A percentile compares a stretch with the other conserved stretches of the same genome.
Evolutionary conservation across 2,888 invertebrate genomes (phyloP).

Genomic region (Crepidodera aurea): DNA sequence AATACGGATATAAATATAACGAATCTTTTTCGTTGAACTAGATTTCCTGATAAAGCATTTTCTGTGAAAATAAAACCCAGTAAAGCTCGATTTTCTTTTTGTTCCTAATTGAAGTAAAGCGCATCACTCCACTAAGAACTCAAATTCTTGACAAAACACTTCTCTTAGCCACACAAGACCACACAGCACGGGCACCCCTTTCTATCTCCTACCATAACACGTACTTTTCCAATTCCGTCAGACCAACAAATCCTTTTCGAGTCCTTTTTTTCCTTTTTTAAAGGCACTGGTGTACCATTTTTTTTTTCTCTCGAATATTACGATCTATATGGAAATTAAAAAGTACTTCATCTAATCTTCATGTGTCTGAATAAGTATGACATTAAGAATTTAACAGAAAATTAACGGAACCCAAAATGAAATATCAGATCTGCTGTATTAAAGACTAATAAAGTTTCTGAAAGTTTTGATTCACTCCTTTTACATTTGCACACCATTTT

Average conservation of each 20-base stretch:
- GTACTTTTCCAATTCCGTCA: constrained; percentile 14
- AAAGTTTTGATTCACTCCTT: too few relatives aligned
- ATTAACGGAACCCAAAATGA: too few relatives aligned
- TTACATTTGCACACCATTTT: too few relatives aligned
- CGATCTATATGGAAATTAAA: too few relatives aligned
- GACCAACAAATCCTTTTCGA: constrained; percentile 12
- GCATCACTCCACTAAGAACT: background rate
- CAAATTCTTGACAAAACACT: constrained; percentile 1
- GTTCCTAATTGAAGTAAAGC: constrained; percentile 8
- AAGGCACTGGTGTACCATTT: background rate
- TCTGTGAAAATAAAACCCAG: background rate
- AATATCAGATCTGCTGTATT: too few relatives aligned
- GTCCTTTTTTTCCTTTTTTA: constrained; percentile 1
- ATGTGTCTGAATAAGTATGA: too few relatives aligned
- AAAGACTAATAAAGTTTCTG: too few relatives aligned
- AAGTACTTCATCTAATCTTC: too few relatives aligned
- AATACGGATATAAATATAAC: too few relatives aligned
- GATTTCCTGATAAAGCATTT: background rate
- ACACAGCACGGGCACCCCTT: constrained; percentile 2
- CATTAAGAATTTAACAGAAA: too few relatives aligned
- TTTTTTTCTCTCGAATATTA: background rate
- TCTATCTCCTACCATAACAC: constrained; percentile 8
- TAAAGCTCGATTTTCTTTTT: constrained; percentile 2
- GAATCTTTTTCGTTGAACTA: too few relatives aligned
- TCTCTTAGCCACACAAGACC: background rate